Evolutionary conservation across 2,888 invertebrate genomes (phyloP), one percentile per base, ranked within the genome.

Genomic region (Yponomeuta evonymella): DNA sequence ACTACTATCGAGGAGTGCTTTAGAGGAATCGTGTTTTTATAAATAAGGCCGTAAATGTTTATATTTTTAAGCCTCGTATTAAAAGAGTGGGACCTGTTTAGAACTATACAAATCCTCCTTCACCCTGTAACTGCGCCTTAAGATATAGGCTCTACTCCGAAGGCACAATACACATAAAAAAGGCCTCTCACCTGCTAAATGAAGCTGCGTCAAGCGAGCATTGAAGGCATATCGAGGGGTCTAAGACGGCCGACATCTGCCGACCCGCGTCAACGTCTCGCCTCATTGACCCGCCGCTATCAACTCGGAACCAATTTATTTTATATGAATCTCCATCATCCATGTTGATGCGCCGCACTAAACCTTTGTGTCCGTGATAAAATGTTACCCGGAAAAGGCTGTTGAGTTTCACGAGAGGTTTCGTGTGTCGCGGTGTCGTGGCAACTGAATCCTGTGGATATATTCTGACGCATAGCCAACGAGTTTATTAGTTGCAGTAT

Each of bases 221-320:
- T 29, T 29, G 63, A 63, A 23, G 58, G 62, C 70, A 70, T 70
- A 70, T 70, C 36, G 33, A 33, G 9, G 63, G 62, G 23, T 29
- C 30, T 51, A 51, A 69, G 30, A 15, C 23, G n/a, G 23, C 33
- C 67, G 48, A 71, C 15, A 69, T 64, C 70, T 70, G 71, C 67
- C 70, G 73, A 91, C 90, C 91, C 90, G 89, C 86, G 89, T 91
- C 90, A 91, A 89, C 77, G 90, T 89, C 89, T 85, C 81, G 87
- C 82, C 88, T 89, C 89, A 91, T 91, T 91, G 90, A 90, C 88
- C 85, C 84, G 77, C 76, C 79, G 81, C 80, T 87, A 89, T 90
- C 88, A 87, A 87, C 86, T 88, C 83, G 79, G 83, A 86, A 83
- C 81, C 87, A 87, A 91, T 90, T 90, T 90, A 89, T 88, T 89